Conservation (phyloP, 2,113 vertebrate genomes). For the Solea senegalensis region DNA sequence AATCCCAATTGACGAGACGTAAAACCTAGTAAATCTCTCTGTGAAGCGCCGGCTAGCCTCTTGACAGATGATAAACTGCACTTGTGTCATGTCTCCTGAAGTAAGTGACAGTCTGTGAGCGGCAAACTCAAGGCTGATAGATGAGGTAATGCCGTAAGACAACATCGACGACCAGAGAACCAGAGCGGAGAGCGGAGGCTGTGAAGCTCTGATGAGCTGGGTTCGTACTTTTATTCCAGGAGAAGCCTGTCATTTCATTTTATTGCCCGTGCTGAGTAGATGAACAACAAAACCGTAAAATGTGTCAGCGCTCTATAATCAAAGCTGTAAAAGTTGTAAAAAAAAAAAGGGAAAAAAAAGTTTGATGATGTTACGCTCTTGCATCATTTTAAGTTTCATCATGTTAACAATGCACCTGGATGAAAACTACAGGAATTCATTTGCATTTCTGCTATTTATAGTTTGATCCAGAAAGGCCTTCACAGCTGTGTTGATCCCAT, state of each 20-base stretch:
- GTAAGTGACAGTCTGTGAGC: conserved; percentile 32
- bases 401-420: background rate
- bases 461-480: background rate
- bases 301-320: background rate
- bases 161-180: background rate
- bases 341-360: conserved; percentile 1
- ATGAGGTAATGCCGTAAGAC: conserved; percentile 28
- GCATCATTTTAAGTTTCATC: background rate
- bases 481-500: background rate
- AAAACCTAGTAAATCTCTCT: conserved; percentile 39
- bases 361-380: background rate
- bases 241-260: background rate
- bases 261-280: background rate
- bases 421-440: background rate
- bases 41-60: conserved; percentile 24
- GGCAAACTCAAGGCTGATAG: background rate
- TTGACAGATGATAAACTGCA: conserved; percentile 50
- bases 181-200: background rate
- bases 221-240: background rate
- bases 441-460: background rate
- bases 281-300: background rate
- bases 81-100: conserved; percentile 52
- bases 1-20: conserved; percentile 34
- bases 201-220: background rate
- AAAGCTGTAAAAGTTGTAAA: background rate